Percentiles rank a stretch among this genome's conserved stretches.
Evolutionary conservation across 2,797 vertebrate genomes (phyloP).

Genomic region (Potorous gilbertii): DNA sequence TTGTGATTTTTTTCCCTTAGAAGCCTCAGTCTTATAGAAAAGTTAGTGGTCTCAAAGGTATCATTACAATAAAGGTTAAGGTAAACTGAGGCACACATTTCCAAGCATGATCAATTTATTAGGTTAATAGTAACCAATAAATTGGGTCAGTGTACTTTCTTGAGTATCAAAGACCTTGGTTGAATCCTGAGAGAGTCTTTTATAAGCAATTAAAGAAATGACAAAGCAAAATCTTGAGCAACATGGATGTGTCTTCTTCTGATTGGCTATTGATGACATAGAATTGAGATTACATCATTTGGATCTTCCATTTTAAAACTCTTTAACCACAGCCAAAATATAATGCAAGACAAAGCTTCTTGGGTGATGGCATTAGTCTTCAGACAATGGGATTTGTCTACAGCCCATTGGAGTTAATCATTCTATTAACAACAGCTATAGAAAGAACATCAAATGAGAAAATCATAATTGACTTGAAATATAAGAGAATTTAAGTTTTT

Average conservation of each 20-base stretch:
- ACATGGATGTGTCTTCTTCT: background rate
- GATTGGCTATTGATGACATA: background rate
- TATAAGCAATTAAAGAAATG: background rate
- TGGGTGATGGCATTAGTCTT: too few species aligned
- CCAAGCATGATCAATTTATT: background rate
- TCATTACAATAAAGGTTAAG: background rate
- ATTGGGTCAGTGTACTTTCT: background rate
- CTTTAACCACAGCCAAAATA: background rate
- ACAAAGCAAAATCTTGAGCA: background rate
- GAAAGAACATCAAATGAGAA: background rate
- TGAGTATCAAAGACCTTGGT: too few species aligned
- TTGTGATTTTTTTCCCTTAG: too few species aligned
- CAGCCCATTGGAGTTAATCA: background rate
- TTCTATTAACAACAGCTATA: background rate
- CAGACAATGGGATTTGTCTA: background rate
- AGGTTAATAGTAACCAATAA: background rate
- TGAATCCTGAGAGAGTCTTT: background rate
- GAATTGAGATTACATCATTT: background rate
- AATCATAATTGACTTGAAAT: background rate
- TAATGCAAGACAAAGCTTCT: background rate
- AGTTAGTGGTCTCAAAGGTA: background rate
- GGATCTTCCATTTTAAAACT: background rate
- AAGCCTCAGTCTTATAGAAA: too few species aligned
- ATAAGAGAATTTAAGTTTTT: background rate
- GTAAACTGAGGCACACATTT: background rate